Conservation (phyloP, 1,140 invertebrate species). For the Sarcophaga bullata region DNA sequence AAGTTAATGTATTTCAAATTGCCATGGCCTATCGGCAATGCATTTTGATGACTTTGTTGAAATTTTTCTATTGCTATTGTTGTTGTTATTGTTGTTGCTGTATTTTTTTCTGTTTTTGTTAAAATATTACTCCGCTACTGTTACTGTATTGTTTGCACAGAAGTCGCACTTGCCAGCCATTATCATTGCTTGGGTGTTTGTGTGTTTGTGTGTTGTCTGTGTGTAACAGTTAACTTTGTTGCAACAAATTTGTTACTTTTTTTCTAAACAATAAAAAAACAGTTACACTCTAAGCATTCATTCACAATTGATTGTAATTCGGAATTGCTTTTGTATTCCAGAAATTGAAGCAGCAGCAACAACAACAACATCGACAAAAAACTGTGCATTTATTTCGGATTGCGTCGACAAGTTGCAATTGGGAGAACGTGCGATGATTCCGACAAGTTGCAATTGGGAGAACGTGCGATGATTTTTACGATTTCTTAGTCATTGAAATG, state of each 20-base stretch:
- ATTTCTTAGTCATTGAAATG: no score
- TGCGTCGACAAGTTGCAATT: conserved; percentile 10
- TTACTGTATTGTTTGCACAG: not conserved
- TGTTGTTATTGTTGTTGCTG: no score
- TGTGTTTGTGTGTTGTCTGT: not conserved
- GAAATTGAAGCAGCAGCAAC: no score
- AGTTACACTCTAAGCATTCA: conserved; percentile 3
- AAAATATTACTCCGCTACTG: not conserved
- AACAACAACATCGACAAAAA: no score
- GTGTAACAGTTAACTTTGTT: not conserved
- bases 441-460: conserved; percentile 9
- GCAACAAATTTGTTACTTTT: not conserved
- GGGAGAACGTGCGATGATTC: conserved; percentile 22
- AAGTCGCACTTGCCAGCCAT: no score
- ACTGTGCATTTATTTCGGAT: not conserved
- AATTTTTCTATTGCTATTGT: no score
- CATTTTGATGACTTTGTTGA: not conserved
- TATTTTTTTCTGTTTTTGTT: no score
- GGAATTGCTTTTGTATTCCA: not conserved
- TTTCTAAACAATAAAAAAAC: not conserved
- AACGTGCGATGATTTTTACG: conserved; percentile 10
- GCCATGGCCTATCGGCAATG: not conserved
- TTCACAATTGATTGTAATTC: not conserved
- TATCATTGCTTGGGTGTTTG: no score
- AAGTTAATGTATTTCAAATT: not conserved